Base-by-base conservation (phyloP, 2,888 invertebrate species). In the Heliconius hortense region DNA sequence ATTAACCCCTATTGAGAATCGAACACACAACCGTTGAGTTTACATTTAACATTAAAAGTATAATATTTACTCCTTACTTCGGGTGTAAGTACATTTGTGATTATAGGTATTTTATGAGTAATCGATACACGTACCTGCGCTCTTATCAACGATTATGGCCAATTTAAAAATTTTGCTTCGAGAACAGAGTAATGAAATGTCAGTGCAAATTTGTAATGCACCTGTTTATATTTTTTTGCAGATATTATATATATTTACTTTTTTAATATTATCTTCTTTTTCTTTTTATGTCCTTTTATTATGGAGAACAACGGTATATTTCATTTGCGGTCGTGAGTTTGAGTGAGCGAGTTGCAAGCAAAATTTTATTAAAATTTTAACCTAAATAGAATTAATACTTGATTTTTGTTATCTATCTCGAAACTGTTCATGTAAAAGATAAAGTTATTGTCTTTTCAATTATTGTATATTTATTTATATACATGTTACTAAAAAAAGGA, bases 71-170 rank as follows among this genome's bases (percentile, higher is more conserved):
- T n/a, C 18, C 8, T 2, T 63, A 31, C 28, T n/a, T 53, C 28
- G 28, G 11, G 13, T 28, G 21, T 53, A n/a, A 48, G 68, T 31
- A 56, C 21, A n/a, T 31, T 69, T 69, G 31, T 24, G 39, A 39
- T 56, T 56, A 63, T 35, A 28, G 28, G 21, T 53, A 68, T 56
- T 69, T 64, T 43, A 63, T 56, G 63, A 68, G 24, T 31, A 74
- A 74, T 70, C 74, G 53, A 64, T 69, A 24, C 74, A 74, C 70
- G 69, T 70, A 64, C 69, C 56, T 69, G 43, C 69, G 68, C 75
- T 76, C n/a, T 56, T 69, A 80, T 79, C 76, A 68, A 35, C 78
- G 73, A 78, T 80, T 76, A 78, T 60, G 31, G 75, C 71, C 73
- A 77, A 75, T 78, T 80, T 76, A 76, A 76, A 70, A 74, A 77